Base-by-base conservation (phyloP, 2,113 vertebrate genomes). In the Macaca nemestrina region DNA sequence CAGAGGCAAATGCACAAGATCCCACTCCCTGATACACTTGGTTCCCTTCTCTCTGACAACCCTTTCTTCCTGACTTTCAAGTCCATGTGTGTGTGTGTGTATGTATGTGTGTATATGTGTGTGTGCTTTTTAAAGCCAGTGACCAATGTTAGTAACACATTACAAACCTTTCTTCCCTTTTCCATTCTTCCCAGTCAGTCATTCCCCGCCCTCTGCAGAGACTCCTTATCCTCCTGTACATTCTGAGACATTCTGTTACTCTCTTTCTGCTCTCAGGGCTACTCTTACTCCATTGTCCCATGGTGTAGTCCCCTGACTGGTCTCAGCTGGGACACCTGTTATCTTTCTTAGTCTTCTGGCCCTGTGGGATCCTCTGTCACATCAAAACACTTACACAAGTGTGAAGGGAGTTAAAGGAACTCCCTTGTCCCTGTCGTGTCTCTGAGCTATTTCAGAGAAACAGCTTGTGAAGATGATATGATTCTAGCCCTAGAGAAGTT, bases 11-110 rank as follows among this genome's bases (percentile, higher is more conserved):
- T 1, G 5, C 30, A 30, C 6, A 12, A 48, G 22, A 50, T 7
- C 32, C 18, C 2, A 1, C 8, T 43, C 38, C 64, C 22, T 0
- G 0, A n/a, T 20, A 35, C 10, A 11, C 20, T 32, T 32, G 17
- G 35, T 14, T 82, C 45, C 67, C 35, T 30, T 5, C 35, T 67
- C n/a, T 57, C 43, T 86, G 52, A 30, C 40, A 64, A 73, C 30
- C 27, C 64, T 87, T 78, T 84, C 25, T 13, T 79, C 43, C 67
- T 79, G 93, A 84, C 57, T 93, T 91, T 95, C 40, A 80, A 75
- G 11, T 10, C 8, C 32, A 2, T 4, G 5, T n/a, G 40, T 22
- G 23, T 88, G 43, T 64, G 13, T 52, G 61, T 7, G 14, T 5
- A 1, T 6, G 10, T 23, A 52, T 50, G 9, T 52, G 40, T 17